Evolutionary conservation across 2,797 vertebrate genomes (phyloP).

Genomic region (Sylvia borin): DNA sequence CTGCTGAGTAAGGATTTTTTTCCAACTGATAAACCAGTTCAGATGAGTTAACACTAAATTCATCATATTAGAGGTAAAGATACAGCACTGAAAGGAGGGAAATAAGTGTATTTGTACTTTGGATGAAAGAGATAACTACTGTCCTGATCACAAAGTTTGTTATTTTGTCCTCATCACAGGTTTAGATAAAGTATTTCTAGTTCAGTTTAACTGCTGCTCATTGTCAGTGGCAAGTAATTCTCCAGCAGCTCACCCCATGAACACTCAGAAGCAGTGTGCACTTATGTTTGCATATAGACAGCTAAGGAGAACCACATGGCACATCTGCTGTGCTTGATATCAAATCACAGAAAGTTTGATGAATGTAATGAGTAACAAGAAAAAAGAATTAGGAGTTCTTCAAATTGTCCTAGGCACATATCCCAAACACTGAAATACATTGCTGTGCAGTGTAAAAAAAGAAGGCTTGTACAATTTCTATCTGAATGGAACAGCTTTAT

Average conservation of each 20-base stretch:
- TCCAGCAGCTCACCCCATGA: not conserved
- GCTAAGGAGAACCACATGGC: constrained; percentile 5
- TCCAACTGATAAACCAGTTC: not conserved
- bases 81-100: not conserved
- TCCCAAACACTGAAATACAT: not conserved
- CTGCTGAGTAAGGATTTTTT: not conserved
- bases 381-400: constrained; percentile 19
- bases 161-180: not conserved
- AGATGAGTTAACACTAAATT: not conserved
- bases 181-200: not conserved
- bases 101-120: not conserved
- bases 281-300: not conserved
- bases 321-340: constrained; percentile 1
- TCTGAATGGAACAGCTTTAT: not conserved
- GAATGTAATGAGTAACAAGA: not conserved
- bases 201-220: not conserved
- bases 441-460: not conserved
- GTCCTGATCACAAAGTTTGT: not conserved
- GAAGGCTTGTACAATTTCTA: not conserved
- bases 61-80: not conserved
- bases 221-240: not conserved
- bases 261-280: not conserved
- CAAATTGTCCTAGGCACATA: not conserved
- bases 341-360: constrained; percentile 7
- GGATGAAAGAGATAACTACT: not conserved